Conservation (phyloP, 2,797 vertebrate species). For the Sebastes oblongus region DNA sequence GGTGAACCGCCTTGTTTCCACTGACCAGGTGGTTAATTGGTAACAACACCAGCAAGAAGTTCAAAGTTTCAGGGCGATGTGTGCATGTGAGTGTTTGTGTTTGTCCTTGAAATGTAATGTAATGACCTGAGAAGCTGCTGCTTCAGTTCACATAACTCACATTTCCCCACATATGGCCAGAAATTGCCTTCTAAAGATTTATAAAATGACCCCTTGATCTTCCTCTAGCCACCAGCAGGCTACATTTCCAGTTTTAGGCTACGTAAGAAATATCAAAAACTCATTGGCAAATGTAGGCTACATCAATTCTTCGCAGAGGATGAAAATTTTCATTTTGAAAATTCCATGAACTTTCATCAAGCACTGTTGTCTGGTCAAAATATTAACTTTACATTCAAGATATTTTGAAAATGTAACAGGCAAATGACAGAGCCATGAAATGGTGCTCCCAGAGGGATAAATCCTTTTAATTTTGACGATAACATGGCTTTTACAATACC, state of each 20-base stretch:
- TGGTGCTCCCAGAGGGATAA: background rate
- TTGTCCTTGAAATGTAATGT: background rate
- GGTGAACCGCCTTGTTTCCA: slow-evolving; percentile 7
- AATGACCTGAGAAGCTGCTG: background rate
- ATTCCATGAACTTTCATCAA: background rate
- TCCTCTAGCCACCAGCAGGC: background rate
- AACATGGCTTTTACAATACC: background rate
- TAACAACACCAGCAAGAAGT: background rate
- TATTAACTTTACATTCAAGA: background rate
- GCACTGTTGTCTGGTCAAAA: background rate
- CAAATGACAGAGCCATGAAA: background rate
- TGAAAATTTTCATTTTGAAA: background rate
- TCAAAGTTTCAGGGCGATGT: background rate
- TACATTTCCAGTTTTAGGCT: background rate
- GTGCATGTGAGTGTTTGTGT: background rate
- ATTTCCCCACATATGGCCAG: background rate
- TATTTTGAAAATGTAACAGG: background rate
- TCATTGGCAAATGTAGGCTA: background rate
- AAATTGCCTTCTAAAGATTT: background rate
- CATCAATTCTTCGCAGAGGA: background rate
- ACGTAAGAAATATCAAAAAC: background rate
- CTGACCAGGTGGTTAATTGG: background rate
- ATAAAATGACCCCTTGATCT: background rate
- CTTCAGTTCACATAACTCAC: background rate
- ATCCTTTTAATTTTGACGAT: background rate